A percentile compares a stretch with the other conserved stretches of the same genome.
Conservation (phyloP, 2,888 invertebrate genomes). For the Lithophane ornitopus region DNA sequence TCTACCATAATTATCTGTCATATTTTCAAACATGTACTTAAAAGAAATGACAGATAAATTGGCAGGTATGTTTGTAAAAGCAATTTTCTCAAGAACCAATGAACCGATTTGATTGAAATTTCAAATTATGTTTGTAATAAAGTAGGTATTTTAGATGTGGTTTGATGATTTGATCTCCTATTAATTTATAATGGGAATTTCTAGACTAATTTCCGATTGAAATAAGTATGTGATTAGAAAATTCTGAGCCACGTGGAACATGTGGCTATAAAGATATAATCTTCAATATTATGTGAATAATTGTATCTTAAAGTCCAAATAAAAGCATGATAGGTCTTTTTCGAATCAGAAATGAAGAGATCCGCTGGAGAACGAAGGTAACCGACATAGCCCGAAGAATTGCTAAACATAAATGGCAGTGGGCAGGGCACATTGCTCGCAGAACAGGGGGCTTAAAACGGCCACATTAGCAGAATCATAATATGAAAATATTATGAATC, state of each 20-base stretch:
- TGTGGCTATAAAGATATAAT: too few species aligned
- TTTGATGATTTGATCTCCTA: conserved; percentile 24
- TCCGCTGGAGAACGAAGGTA: too few species aligned
- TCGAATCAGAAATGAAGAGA: too few species aligned
- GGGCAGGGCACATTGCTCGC: too few species aligned
- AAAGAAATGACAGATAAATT: conserved; percentile 22
- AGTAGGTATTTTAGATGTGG: conserved; percentile 30
- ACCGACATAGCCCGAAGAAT: too few species aligned
- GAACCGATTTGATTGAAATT: conserved; percentile 54
- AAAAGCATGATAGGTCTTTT: too few species aligned
- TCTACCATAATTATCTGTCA: conserved; percentile 37
- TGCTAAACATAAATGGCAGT: too few species aligned
- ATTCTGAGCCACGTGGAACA: neutral
- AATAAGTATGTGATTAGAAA: neutral
- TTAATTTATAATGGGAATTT: conserved; percentile 16
- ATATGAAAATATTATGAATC: too few species aligned
- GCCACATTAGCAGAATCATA: too few species aligned
- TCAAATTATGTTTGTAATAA: conserved; percentile 32
- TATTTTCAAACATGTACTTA: conserved; percentile 9
- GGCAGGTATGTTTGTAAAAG: conserved; percentile 33
- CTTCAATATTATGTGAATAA: too few species aligned
- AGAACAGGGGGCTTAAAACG: too few species aligned
- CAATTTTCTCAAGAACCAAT: conserved; percentile 54
- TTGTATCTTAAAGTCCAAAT: too few species aligned
- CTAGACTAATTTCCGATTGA: conserved; percentile 34